A percentile compares a stretch with the other conserved stretches of the same genome.
Evolutionary conservation across 2,797 vertebrate genomes (phyloP).

Genomic region (Rhinichthys osculus): DNA sequence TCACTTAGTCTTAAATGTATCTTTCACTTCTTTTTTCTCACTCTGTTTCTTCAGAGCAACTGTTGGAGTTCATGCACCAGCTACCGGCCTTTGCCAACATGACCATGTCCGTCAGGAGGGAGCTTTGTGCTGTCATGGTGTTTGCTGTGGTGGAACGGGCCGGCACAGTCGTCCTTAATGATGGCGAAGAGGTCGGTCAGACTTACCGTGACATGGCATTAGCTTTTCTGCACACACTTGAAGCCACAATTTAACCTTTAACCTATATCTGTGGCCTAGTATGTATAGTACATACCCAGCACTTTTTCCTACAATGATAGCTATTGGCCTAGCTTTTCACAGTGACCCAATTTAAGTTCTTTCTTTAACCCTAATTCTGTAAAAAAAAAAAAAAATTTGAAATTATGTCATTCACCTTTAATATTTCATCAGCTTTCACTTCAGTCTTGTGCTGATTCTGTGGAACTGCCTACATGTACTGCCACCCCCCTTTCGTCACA

Average conservation of each 20-base stretch:
- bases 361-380: background rate
- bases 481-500: conserved; percentile 9
- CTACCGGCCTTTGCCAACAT: conserved; percentile 99
- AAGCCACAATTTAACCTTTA: background rate
- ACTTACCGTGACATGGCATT: background rate
- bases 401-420: background rate
- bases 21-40: background rate
- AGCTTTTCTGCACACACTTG: background rate
- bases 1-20: conserved; percentile 7
- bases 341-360: background rate
- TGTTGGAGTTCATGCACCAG: conserved; percentile 99
- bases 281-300: background rate
- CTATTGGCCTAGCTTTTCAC: background rate
- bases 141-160: conserved; percentile 98
- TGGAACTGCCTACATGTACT: background rate
- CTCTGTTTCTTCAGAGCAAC: conserved; percentile 88
- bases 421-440: background rate
- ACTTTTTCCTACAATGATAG: background rate
- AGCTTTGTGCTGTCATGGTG: conserved; percentile 98
- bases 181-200: conserved; percentile 93
- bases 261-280: background rate
- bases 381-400: too few species aligned
- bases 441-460: background rate
- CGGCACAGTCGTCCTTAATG: conserved; percentile 95
- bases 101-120: conserved; percentile 98